Percentiles rank a stretch among this genome's conserved stretches.
These are phyloP conservation scores for Cheilosia variabilis DNA, from an alignment of 2,888 invertebrate genomes.

Conservation along the genomic window DNA sequence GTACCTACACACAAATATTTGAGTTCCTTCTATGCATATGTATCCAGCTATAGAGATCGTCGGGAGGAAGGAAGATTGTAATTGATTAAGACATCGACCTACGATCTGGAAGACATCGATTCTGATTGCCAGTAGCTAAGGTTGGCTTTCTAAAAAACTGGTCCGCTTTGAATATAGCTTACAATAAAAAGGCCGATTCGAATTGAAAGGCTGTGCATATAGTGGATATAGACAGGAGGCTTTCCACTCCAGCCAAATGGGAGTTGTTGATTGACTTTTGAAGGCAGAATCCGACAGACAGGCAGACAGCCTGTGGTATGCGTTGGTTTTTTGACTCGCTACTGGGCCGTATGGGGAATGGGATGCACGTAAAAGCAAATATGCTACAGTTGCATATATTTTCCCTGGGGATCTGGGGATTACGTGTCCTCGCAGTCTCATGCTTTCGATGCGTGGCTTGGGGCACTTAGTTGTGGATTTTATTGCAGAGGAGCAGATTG, in stretches of 20 bases:
- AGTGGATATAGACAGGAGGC: slow-evolving; percentile 16
- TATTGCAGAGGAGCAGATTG: neutral
- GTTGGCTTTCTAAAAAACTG: slow-evolving; percentile 21
- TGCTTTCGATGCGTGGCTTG: neutral
- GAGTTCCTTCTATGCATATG: slow-evolving; percentile 47
- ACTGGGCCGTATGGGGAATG: slow-evolving; percentile 9
- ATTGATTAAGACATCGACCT: slow-evolving; percentile 64
- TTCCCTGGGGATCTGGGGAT: slow-evolving; percentile 24
- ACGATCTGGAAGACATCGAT: slow-evolving; percentile 42
- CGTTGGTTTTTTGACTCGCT: slow-evolving; percentile 13
- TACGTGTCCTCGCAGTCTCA: neutral
- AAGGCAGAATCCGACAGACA: slow-evolving; percentile 21
- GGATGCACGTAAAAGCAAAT: slow-evolving; percentile 8
- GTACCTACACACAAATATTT: slow-evolving; percentile 23
- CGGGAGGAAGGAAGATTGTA: slow-evolving; percentile 34
- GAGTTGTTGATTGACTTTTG: slow-evolving; percentile 48
- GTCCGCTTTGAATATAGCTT: slow-evolving; percentile 27
- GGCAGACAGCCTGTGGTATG: slow-evolving; percentile 1
- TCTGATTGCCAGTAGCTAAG: slow-evolving; percentile 20
- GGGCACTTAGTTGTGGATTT: slow-evolving; percentile 24
- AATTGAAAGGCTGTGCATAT: slow-evolving; percentile 2
- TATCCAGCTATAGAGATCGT: slow-evolving; percentile 9
- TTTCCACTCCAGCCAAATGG: slow-evolving; percentile 10
- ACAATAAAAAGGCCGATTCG: slow-evolving; percentile 27
- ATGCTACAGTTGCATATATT: slow-evolving; percentile 38